Base-by-base conservation (phyloP, 2,888 invertebrate genomes). In the Drosophila niveifrons region DNA sequence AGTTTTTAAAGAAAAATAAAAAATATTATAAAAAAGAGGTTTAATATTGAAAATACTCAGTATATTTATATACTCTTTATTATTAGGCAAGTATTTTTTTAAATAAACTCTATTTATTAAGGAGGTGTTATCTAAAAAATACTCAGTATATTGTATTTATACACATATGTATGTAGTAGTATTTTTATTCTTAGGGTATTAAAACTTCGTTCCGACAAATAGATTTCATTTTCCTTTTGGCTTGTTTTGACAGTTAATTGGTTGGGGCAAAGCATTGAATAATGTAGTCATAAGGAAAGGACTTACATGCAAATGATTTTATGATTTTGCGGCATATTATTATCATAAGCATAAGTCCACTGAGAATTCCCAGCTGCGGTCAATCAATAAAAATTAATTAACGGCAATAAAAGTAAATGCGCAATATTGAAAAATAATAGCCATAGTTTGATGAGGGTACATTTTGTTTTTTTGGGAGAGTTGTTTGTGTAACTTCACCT, bases 231-330 rank as follows among this genome's bases (percentile, higher is more conserved):
- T 1, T 0, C 1, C 15, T 3, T 13, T 48, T 15, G 8, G 17
- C 13, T 39, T 80, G 73, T 68, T 81, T 76, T 73, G 44, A 53
- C 67, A 74, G 72, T 52, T 82, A 84, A 82, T 84, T 84, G 84
- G 77, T 84, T 79, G 70, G 70, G 29, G 63, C 43, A 29, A 7
- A 11, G 7, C 28, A 62, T 29, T 51, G 34, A n/a, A 10, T 47
- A 48, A 44, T 43, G 15, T 17, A 41, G 36, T 56, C 52, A 52
- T 15, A 23, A 39, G 31, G 9, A 43, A 59, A 31, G 62, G 61
- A 75, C 56, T 75, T 75, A 75, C 76, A 76, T 59, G 76, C 44
- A 75, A 76, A 75, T 68, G 65, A 63, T 75, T 75, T 76, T 72
- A 75, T 72, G 75, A 43, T 72, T 64, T 39, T 10, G 43, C 47